Percentiles rank a stretch among this genome's conserved stretches.
Conservation (phyloP, 2,113 vertebrate species). For the Scomber colias region DNA sequence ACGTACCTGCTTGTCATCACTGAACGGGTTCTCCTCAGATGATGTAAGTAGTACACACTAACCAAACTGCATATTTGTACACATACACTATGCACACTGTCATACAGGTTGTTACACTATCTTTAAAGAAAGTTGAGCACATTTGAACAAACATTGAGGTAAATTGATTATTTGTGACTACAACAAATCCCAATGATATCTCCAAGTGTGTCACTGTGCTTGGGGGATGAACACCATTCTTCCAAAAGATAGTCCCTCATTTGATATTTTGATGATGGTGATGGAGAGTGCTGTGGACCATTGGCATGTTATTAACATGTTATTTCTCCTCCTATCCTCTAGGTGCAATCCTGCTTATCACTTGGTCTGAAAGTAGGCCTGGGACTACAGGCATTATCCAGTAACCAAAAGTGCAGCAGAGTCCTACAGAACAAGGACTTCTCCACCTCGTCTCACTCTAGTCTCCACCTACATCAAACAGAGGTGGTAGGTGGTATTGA, state of each 20-base stretch:
- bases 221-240: too few species aligned
- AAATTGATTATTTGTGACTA: too few species aligned
- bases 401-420: background rate
- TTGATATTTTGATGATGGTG: too few species aligned
- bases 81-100: background rate
- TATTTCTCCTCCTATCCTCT: background rate
- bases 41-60: background rate
- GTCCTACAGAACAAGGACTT: conserved; percentile 19
- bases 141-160: too few species aligned
- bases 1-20: conserved; percentile 59
- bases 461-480: conserved; percentile 36
- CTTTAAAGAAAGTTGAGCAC: too few species aligned
- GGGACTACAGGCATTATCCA: background rate
- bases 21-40: conserved; percentile 46
- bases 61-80: conserved; percentile 59
- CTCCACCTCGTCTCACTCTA: background rate
- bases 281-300: too few species aligned
- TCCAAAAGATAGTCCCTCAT: too few species aligned
- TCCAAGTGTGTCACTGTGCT: too few species aligned
- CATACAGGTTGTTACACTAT: too few species aligned
- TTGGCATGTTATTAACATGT: background rate
- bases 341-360: conserved; percentile 68
- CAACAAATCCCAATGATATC: too few species aligned
- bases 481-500: conserved; percentile 49
- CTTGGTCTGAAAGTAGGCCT: conserved; percentile 45